Percentiles rank a stretch among this genome's conserved stretches.
Conservation (phyloP, 2,888 invertebrate species). For the Atherix ibis region DNA sequence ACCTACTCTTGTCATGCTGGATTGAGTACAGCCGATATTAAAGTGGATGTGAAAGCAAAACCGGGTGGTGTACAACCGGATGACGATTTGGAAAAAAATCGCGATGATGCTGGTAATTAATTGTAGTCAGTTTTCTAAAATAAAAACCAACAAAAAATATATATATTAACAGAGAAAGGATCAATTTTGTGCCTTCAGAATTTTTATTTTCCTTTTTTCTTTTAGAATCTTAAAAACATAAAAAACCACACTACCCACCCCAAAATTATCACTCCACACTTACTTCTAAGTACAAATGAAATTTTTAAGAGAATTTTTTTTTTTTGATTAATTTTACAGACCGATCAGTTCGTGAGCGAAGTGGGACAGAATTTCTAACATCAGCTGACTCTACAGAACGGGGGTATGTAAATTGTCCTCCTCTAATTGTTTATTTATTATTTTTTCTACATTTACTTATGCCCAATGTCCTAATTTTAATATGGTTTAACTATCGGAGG, state of each 20-base stretch:
- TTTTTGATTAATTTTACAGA: slow-evolving; percentile 15
- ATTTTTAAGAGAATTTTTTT: background rate
- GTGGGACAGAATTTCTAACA: slow-evolving; percentile 29
- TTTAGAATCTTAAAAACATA: no score
- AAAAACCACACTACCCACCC: no score
- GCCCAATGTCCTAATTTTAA: no score
- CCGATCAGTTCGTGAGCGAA: slow-evolving; percentile 28
- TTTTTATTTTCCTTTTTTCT: no score
- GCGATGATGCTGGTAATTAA: slow-evolving; percentile 14
- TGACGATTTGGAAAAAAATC: slow-evolving; percentile 50
- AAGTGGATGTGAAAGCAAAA: slow-evolving; percentile 61
- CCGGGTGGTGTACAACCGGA: slow-evolving; percentile 67
- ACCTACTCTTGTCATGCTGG: slow-evolving; percentile 78
- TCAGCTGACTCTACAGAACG: slow-evolving; percentile 27
- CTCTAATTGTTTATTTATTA: no score
- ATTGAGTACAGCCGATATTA: slow-evolving; percentile 62
- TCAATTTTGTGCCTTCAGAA: background rate
- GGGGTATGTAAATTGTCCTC: slow-evolving; percentile 21
- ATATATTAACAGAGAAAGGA: background rate
- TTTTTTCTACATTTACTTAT: no score
- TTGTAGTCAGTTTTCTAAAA: no score
- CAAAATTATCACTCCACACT: no score
- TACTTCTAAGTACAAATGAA: no score
- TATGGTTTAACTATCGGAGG: no score
- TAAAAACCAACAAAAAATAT: no score